These are phyloP conservation scores for Helostoma temminkii DNA, from an alignment of 2,797 vertebrate species.

Conservation along the genomic window DNA sequence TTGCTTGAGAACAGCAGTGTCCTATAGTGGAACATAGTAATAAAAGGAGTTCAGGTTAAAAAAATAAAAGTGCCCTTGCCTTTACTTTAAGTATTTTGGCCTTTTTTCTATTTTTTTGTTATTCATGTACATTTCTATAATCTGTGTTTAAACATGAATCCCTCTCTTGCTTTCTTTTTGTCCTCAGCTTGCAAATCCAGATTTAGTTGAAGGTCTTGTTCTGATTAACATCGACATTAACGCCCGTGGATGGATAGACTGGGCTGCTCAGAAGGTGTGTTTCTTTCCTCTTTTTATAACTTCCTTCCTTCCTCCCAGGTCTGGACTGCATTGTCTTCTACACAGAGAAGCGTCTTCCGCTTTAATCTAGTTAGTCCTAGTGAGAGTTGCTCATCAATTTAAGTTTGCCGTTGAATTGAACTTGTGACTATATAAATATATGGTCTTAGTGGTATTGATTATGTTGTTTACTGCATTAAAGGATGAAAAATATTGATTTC, in stretches of 20 bases:
- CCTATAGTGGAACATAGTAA: too few species aligned
- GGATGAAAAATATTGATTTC: slow-evolving; percentile 17
- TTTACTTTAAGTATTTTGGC: not conserved
- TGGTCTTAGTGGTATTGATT: slow-evolving; percentile 13
- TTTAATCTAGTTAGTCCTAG: slow-evolving; percentile 26
- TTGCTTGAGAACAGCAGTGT: too few species aligned
- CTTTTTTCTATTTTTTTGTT: too few species aligned
- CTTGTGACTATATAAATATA: not conserved
- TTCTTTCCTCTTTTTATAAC: not conserved
- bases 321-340: not conserved
- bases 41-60: too few species aligned
- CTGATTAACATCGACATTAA: slow-evolving; percentile 92
- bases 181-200: slow-evolving; percentile 85
- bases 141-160: not conserved
- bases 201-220: slow-evolving; percentile 91
- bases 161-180: not conserved
- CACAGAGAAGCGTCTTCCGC: not conserved
- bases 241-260: slow-evolving; percentile 93
- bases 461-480: slow-evolving; percentile 11
- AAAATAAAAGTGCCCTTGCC: too few species aligned
- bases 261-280: slow-evolving; percentile 92
- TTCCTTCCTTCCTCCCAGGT: not conserved
- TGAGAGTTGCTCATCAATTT: slow-evolving; percentile 21
- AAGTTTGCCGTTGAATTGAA: slow-evolving; percentile 17
- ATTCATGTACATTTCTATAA: not conserved